Percentiles rank a stretch among this genome's conserved stretches.
These are phyloP conservation scores for Myotis brandtii DNA, from an alignment of 2,113 vertebrate species.

Conservation along the genomic window DNA sequence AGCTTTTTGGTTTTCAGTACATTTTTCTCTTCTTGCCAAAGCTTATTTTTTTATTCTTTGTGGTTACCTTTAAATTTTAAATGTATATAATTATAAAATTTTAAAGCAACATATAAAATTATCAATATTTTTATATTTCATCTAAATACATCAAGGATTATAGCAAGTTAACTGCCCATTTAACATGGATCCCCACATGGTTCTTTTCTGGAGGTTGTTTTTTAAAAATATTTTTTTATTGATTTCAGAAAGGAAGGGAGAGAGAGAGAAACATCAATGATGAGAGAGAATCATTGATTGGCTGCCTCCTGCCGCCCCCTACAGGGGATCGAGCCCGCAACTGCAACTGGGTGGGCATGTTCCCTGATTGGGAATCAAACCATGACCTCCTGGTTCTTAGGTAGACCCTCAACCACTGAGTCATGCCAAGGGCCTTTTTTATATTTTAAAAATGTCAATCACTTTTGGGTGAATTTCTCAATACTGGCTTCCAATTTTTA, in stretches of 20 bases:
- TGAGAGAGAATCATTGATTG: too few relatives aligned
- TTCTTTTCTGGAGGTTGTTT: neutral
- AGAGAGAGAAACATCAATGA: too few relatives aligned
- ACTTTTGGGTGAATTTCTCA: neutral
- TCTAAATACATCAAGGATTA: neutral
- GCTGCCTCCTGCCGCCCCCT: too few relatives aligned
- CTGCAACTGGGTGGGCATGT: too few relatives aligned
- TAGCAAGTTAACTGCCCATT: neutral
- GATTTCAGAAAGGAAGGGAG: too few relatives aligned
- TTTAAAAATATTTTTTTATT: too few relatives aligned
- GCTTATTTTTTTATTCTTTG: neutral
- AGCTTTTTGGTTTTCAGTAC: neutral
- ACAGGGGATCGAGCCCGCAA: too few relatives aligned
- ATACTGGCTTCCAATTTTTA: neutral
- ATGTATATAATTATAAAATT: neutral
- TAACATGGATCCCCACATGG: neutral
- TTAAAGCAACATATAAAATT: neutral
- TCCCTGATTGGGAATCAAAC: too few relatives aligned
- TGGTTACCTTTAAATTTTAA: constrained; percentile 17
- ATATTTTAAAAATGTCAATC: constrained; percentile 21
- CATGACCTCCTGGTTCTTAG: too few relatives aligned
- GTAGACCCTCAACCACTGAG: too few relatives aligned
- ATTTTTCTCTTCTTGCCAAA: neutral
- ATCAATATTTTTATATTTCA: neutral
- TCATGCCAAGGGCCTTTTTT: neutral